These are phyloP conservation scores for Ochotona curzoniae DNA, from an alignment of 2,113 vertebrate species.

Conservation along the genomic window DNA sequence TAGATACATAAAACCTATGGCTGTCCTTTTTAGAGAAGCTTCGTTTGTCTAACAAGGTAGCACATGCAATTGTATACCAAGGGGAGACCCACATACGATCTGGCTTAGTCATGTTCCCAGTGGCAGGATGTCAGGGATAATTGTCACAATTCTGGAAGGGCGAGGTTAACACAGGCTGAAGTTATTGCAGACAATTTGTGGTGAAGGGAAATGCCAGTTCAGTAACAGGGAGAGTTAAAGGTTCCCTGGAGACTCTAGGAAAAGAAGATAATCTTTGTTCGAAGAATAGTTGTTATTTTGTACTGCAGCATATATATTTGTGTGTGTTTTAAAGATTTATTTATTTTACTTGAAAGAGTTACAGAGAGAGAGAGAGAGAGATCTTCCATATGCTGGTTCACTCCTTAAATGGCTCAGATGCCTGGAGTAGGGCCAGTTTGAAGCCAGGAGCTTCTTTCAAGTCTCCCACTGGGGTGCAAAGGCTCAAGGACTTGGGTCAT, in stretches of 20 bases:
- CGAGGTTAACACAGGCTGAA: background rate
- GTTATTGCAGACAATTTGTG: background rate
- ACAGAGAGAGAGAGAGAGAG: too few species aligned
- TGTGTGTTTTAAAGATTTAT: too few species aligned
- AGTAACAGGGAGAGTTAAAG: background rate
- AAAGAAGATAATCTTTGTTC: slow-evolving; percentile 13
- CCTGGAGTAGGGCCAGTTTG: too few species aligned
- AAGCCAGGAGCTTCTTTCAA: too few species aligned
- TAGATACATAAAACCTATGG: slow-evolving; percentile 22
- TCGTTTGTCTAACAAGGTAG: background rate
- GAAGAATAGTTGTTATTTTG: background rate
- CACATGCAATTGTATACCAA: background rate
- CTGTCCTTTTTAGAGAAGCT: background rate
- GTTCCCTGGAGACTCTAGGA: slow-evolving; percentile 8
- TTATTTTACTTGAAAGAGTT: too few species aligned
- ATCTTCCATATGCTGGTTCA: too few species aligned
- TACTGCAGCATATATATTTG: background rate
- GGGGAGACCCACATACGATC: background rate
- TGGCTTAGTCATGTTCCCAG: background rate
- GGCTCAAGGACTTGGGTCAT: too few species aligned
- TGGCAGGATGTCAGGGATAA: background rate
- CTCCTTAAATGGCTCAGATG: too few species aligned
- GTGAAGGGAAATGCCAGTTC: background rate
- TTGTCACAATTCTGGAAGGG: background rate
- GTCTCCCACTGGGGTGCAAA: too few species aligned